Conservation (phyloP, 2,888 invertebrate genomes). For the Morinoia aosen region DNA sequence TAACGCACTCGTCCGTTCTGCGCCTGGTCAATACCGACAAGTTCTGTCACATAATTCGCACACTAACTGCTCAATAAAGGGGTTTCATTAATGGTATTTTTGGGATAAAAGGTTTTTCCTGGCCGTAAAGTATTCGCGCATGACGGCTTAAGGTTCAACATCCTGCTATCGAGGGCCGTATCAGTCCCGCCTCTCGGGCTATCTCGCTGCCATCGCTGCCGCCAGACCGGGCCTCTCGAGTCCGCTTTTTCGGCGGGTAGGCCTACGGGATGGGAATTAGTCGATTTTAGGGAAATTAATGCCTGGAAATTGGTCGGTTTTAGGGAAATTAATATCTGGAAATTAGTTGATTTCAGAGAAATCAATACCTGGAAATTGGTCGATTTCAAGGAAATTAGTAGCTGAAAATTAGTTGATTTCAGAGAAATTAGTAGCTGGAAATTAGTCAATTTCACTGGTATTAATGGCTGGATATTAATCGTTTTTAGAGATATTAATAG, state of each 20-base stretch:
- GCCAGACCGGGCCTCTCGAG: neutral
- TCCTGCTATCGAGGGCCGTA: slow-evolving; percentile 30
- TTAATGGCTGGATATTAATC: neutral
- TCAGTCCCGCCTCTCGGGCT: slow-evolving; percentile 18
- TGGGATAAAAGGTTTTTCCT: slow-evolving; percentile 24
- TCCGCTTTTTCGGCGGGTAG: neutral
- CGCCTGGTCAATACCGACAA: slow-evolving; percentile 16
- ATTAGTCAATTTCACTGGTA: too few relatives aligned
- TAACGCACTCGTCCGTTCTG: neutral
- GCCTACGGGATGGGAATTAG: neutral
- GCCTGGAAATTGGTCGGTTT: too few relatives aligned
- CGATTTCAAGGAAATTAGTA: neutral
- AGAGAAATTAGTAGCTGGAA: neutral
- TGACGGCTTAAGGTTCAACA: slow-evolving; percentile 35
- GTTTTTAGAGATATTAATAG: neutral
- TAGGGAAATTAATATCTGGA: too few relatives aligned
- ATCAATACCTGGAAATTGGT: too few relatives aligned
- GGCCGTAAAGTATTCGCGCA: slow-evolving; percentile 11
- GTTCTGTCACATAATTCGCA: slow-evolving; percentile 24
- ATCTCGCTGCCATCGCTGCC: slow-evolving; percentile 29
- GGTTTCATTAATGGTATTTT: slow-evolving; percentile 30
- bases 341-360: too few relatives aligned
- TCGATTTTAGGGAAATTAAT: too few relatives aligned
- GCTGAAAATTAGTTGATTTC: neutral
- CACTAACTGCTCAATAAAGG: neutral